phyloP scores from a whole-genome alignment of 2,888 invertebrate species.

The Dioctria rufipes region DNA sequence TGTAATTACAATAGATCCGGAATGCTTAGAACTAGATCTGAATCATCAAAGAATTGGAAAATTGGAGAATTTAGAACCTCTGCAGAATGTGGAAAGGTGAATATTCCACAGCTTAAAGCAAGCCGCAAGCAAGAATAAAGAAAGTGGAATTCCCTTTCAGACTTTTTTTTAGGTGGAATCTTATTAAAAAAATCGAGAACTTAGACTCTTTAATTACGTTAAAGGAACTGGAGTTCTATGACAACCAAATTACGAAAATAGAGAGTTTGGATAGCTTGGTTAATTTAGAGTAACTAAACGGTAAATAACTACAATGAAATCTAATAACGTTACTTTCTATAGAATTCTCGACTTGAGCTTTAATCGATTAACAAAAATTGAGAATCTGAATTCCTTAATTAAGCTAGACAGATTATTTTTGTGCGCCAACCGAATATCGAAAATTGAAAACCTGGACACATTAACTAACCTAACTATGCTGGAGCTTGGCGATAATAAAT shows the following conservation, averaged over 20 bases:
- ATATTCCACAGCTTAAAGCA: background rate
- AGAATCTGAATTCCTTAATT: conserved; percentile 82
- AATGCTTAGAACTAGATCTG: conserved; percentile 79
- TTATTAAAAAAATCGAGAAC: conserved; percentile 95
- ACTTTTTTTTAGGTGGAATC: conserved; percentile 93
- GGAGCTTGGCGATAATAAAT: conserved; percentile 96
- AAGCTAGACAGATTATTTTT: conserved; percentile 89
- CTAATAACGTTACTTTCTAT: conserved; percentile 62
- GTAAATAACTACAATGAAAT: conserved; percentile 62
- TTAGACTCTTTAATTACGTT: conserved; percentile 82
- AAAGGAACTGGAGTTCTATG: conserved; percentile 93
- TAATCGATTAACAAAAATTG: conserved; percentile 91
- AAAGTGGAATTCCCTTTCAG: conserved; percentile 65
- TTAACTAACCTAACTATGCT: conserved; percentile 85
- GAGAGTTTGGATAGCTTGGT: conserved; percentile 90
- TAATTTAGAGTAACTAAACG: conserved; percentile 86
- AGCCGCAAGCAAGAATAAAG: background rate
- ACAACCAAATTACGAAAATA: conserved; percentile 95
- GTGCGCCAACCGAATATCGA: conserved; percentile 89
- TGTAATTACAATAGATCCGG: conserved; percentile 68
- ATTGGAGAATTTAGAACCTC: conserved; percentile 86
- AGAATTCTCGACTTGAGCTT: conserved; percentile 95
- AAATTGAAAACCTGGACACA: conserved; percentile 90
- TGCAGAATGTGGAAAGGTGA: conserved; percentile 80
- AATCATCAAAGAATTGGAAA: conserved; percentile 91